These are phyloP conservation scores for Pseudomyrmex cubaensis DNA, from an alignment of 1,140 invertebrate genomes.

Conservation along the genomic window DNA sequence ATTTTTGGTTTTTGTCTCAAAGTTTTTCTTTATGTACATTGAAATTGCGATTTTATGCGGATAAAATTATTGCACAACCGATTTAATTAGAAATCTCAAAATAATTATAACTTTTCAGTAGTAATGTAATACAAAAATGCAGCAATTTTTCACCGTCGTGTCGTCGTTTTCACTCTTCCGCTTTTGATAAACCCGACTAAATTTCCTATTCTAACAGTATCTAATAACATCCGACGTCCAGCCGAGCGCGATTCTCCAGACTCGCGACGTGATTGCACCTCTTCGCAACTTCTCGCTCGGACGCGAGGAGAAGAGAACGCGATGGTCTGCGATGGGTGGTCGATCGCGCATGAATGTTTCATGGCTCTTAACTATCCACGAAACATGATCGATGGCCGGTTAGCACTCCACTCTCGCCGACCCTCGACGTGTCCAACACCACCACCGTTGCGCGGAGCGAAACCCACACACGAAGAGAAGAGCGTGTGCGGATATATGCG, in stretches of 20 bases:
- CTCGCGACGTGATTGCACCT: conserved; percentile 16
- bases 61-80: too few relatives aligned
- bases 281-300: conserved; percentile 28
- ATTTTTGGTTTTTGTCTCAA: too few relatives aligned
- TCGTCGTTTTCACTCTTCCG: neutral
- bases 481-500: conserved; percentile 66
- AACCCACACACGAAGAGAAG: conserved; percentile 43
- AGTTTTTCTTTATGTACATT: too few relatives aligned
- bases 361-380: conserved; percentile 83
- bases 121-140: too few relatives aligned
- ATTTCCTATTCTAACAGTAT: neutral
- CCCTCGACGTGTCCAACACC: conserved; percentile 63
- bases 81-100: too few relatives aligned
- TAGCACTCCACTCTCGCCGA: conserved; percentile 78
- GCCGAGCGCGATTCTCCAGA: conserved; percentile 6
- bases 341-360: conserved; percentile 83
- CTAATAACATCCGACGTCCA: neutral
- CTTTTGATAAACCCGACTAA: neutral
- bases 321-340: conserved; percentile 76
- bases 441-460: conserved; percentile 45
- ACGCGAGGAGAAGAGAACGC: conserved; percentile 49
- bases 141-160: neutral
- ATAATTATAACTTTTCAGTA: too few relatives aligned
- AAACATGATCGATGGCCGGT: conserved; percentile 83
- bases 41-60: too few relatives aligned